Conservation (phyloP, 2,888 invertebrate genomes). For the Drosophila emarginata region DNA sequence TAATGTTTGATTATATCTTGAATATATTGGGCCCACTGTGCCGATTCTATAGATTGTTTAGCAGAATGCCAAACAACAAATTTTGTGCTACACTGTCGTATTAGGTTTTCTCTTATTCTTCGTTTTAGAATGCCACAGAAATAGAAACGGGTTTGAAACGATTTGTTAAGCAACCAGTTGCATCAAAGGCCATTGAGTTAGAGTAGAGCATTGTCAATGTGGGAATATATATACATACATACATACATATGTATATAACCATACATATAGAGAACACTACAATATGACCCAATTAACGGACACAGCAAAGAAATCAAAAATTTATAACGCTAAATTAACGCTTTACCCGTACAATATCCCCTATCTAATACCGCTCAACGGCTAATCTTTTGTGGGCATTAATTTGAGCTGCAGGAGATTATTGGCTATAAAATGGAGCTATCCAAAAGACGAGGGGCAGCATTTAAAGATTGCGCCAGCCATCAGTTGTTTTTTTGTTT, state of each 20-base stretch:
- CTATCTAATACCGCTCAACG: slow-evolving; percentile 45
- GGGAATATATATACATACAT: slow-evolving; percentile 11
- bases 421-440: slow-evolving; percentile 50
- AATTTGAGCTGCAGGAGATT: slow-evolving; percentile 10
- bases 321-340: slow-evolving; percentile 46
- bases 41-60: slow-evolving; percentile 21
- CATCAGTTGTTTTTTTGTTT: slow-evolving; percentile 46
- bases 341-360: slow-evolving; percentile 46
- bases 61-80: slow-evolving; percentile 35
- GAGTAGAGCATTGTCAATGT: slow-evolving; percentile 55
- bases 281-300: slow-evolving; percentile 57
- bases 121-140: slow-evolving; percentile 58
- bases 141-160: slow-evolving; percentile 52
- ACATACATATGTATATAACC: too few species aligned
- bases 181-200: slow-evolving; percentile 67
- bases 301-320: slow-evolving; percentile 15
- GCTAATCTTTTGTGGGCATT: slow-evolving; percentile 32
- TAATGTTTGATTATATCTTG: background rate
- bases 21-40: slow-evolving; percentile 8
- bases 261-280: background rate
- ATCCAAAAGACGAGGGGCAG: slow-evolving; percentile 30
- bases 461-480: slow-evolving; percentile 41
- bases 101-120: slow-evolving; percentile 18
- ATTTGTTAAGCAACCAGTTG: slow-evolving; percentile 52
- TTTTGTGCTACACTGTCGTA: slow-evolving; percentile 44